Conservation (phyloP, 1,140 invertebrate species). For the Drosophila truncata region DNA sequence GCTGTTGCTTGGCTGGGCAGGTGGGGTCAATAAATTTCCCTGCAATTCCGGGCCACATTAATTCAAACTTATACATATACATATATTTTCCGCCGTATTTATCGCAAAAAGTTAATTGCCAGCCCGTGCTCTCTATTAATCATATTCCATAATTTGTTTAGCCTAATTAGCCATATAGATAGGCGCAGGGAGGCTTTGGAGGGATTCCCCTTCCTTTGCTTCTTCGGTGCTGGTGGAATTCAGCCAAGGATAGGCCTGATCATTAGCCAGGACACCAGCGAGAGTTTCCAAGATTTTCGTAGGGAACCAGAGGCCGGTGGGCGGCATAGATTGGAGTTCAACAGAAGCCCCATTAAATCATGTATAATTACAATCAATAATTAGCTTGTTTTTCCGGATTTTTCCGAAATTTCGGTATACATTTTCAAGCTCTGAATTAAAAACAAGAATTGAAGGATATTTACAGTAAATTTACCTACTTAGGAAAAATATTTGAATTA, state of each 20-base stretch:
- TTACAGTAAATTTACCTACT: not conserved
- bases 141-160: slow-evolving; percentile 77
- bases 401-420: not conserved
- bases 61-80: slow-evolving; percentile 29
- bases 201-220: not conserved
- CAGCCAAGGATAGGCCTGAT: slow-evolving; percentile 2
- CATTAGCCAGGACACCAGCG: slow-evolving; percentile 10
- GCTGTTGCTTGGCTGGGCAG: not conserved
- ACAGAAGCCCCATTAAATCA: not conserved
- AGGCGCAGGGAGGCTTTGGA: not conserved
- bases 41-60: slow-evolving; percentile 42
- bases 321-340: slow-evolving; percentile 8
- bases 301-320: too few species aligned
- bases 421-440: not conserved
- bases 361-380: slow-evolving; percentile 1
- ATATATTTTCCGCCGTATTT: slow-evolving; percentile 42
- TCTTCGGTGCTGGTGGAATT: not conserved
- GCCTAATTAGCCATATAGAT: slow-evolving; percentile 68
- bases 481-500: too few species aligned
- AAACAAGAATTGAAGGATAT: not conserved
- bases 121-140: slow-evolving; percentile 73
- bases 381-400: not conserved
- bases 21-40: slow-evolving; percentile 57
- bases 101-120: slow-evolving; percentile 78
- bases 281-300: slow-evolving; percentile 18